Base-by-base conservation (phyloP, 2,888 invertebrate species). In the Arctia plantaginis region DNA sequence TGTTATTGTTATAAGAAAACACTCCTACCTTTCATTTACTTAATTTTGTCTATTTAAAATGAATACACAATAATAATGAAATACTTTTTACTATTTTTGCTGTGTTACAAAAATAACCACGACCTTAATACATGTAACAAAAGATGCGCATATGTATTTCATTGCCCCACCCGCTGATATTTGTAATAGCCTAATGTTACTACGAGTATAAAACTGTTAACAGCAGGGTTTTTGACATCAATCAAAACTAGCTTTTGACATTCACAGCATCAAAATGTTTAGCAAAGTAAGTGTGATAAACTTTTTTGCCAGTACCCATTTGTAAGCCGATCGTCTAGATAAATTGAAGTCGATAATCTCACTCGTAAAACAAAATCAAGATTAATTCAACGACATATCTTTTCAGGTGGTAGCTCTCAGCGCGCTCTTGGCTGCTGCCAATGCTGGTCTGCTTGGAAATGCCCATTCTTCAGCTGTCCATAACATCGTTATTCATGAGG, bases 341-440 rank as follows among this genome's bases (percentile, higher is more conserved):
- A 47, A 20, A n/a, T n/a, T n/a, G n/a, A n/a, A n/a, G n/a, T n/a
- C n/a, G n/a, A n/a, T 27, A 27, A 59, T n/a, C 3, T 59, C 13
- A 41, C n/a, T 66, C 27, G 7, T 18, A 66, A 27, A n/a, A n/a
- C n/a, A n/a, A n/a, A n/a, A n/a, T n/a, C n/a, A n/a, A n/a, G n/a
- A n/a, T n/a, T 55, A n/a, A 55, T 55, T n/a, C 8, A 0, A 10
- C 18, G 44, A 23, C 51, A n/a, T 23, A 12, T 55, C 3, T 80
- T 88, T 69, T 81, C 87, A 96, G 96, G 93, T 95, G 80, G 79
- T 95, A 83, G 90, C 93, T 75, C 85, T 96, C 78, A 87, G 92
- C 76, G 91, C 91, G 69, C 80, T 96, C 73, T 80, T 96, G 89
- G 91, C 92, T 47, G 90, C 95, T n/a, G 93, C 94, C 77, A 94